Base-by-base conservation (phyloP, 1,140 invertebrate species). In the Triops longicaudatus region DNA sequence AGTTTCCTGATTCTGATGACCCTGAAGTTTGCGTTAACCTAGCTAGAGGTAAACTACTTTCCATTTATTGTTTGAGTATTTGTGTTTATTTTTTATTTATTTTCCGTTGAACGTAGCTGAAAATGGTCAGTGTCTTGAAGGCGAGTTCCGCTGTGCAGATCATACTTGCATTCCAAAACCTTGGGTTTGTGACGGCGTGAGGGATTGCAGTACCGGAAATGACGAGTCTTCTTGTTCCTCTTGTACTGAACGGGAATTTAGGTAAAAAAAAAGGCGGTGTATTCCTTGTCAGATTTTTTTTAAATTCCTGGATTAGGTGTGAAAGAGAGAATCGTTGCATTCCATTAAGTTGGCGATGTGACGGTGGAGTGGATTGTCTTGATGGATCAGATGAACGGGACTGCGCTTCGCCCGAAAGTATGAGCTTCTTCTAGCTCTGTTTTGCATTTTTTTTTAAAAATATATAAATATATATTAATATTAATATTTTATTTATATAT, bases 151-250 rank as follows among this genome's bases (percentile, higher is more conserved):
- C 28, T 93, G 92, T 82, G 81, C 84, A 0, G 90, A 91, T 80
- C 87, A 86, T 0, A 84, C 87, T 6, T 91, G 90, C 80, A 86
- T 91, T 37, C 87, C 87, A 0, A 81, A 85, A 17, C 85, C 87
- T 31, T 89, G 89, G 87, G 84, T 87, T n/a, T 92, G 91, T 81
- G 89, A 92, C 80, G 88, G 89, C 14, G 85, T 86, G 1, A 85
- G 85, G 50, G 90, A 92, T 80, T 92, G 91, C 80, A 83, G 84
- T 0, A 86, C 85, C 4, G 88, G 87, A 28, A 87, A 87, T 73
- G 91, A 92, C 80, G 91, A 92, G 79, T 81, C 83, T 1, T 85
- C 87, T 74, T 92, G 91, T 81, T 79, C 84, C 22, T 73, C 82
- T 11, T 89, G 89, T 79, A 84, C 85, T 43, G 81, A 83, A 11